These are phyloP conservation scores for Scylla paramamosain DNA, from an alignment of 1,140 invertebrate genomes.

Conservation along the genomic window DNA sequence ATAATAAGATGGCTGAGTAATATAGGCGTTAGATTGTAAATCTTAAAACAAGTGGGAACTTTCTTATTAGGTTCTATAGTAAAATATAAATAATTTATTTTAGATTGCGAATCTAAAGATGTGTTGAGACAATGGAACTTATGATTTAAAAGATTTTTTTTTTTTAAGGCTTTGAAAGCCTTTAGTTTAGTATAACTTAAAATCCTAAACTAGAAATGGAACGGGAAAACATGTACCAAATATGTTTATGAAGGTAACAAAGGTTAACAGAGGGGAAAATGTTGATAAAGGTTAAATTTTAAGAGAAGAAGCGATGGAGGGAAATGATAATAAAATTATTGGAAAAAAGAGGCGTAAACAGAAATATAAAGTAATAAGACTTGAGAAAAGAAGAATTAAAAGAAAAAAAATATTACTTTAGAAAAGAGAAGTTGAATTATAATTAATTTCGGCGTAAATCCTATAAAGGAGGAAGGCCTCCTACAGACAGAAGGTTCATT, in stretches of 20 bases:
- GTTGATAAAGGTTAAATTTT: not conserved
- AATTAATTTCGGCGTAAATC: constrained; percentile 53
- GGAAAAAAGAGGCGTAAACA: not conserved
- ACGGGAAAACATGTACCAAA: not conserved
- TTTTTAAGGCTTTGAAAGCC: not conserved
- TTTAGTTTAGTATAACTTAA: not conserved
- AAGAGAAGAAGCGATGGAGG: no score
- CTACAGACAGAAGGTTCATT: not conserved
- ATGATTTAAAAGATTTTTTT: not conserved
- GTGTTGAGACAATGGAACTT: not conserved
- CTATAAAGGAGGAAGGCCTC: not conserved
- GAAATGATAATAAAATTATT: not conserved
- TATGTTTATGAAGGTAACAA: not conserved
- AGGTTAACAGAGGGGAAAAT: not conserved
- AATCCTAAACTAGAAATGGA: not conserved
- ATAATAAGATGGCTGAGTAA: no score
- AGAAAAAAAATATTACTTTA: not conserved
- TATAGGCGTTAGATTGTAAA: no score
- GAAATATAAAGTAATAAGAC: not conserved
- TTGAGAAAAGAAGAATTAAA: not conserved
- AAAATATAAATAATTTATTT: not conserved
- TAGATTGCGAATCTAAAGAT: not conserved
- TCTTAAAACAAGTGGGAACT: no score
- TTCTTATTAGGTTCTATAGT: no score
- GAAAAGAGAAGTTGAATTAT: not conserved